Evolutionary conservation across 1,140 invertebrate species (phyloP).

Genomic region (Acromyrmex echinatior): DNA sequence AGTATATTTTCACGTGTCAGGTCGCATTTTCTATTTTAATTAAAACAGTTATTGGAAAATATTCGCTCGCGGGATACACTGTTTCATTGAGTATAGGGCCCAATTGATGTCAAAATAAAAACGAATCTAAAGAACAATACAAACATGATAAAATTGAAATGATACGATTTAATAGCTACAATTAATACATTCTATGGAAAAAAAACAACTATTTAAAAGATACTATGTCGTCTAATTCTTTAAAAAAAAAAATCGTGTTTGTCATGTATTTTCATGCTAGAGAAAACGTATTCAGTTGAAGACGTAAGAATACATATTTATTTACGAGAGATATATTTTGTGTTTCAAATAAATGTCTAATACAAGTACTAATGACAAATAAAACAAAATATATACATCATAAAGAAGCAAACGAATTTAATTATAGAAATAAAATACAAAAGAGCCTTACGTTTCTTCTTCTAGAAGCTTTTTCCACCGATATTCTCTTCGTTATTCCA

Average conservation of each 20-base stretch:
- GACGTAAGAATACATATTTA: constrained; percentile 1
- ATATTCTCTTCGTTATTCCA: constrained; percentile 24
- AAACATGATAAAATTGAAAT: constrained; percentile 45
- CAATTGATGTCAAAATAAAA: constrained; percentile 63
- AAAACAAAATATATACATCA: not conserved
- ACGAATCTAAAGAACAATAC: constrained; percentile 54
- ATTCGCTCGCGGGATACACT: constrained; percentile 18
- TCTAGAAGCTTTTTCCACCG: not conserved
- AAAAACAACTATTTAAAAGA: not conserved
- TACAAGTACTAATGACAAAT: constrained; percentile 20
- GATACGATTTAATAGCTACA: constrained; percentile 50
- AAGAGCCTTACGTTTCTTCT: not conserved
- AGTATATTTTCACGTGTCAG: constrained; percentile 45
- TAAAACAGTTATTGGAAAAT: constrained; percentile 58
- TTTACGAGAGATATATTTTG: constrained; percentile 3
- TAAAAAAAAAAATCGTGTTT: not conserved
- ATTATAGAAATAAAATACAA: constrained; percentile 12
- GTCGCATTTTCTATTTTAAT: constrained; percentile 52
- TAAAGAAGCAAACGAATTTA: constrained; percentile 27
- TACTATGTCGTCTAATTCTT: not conserved
- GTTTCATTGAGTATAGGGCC: constrained; percentile 11
- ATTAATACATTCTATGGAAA: constrained; percentile 10
- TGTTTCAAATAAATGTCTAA: not conserved
- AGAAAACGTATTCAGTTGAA: not conserved
- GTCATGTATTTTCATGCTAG: not conserved